These are phyloP conservation scores for Acomys russatus DNA, from an alignment of 2,797 vertebrate species.

Conservation along the genomic window DNA sequence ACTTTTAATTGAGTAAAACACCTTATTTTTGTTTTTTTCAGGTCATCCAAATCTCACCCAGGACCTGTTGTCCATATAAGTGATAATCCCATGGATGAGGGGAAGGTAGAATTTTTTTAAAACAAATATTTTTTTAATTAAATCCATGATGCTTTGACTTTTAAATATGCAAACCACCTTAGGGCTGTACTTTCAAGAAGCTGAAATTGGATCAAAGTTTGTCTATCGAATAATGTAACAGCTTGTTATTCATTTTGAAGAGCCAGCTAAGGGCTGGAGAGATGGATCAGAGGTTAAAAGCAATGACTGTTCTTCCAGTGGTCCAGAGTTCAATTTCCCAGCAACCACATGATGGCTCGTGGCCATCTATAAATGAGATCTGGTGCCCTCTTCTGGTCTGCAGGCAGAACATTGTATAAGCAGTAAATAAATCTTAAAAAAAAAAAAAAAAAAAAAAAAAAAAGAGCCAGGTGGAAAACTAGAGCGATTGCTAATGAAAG, in stretches of 20 bases:
- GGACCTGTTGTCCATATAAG: constrained; percentile 99
- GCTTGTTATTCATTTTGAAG: constrained; percentile 42
- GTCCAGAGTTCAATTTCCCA: no score
- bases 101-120: constrained; percentile 92
- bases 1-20: constrained; percentile 49
- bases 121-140: constrained; percentile 25
- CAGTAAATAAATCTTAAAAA: no score
- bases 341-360: no score
- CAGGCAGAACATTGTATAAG: no score
- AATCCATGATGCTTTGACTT: constrained; percentile 27
- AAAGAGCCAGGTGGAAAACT: constrained; percentile 34
- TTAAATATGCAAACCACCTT: constrained; percentile 48
- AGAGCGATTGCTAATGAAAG: constrained; percentile 10
- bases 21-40: constrained; percentile 84
- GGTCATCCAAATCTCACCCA: constrained; percentile 98
- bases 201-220: constrained; percentile 11
- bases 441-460: no score
- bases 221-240: not conserved
- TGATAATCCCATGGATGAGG: constrained; percentile 99
- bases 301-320: no score
- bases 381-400: no score
- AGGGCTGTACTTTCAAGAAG: not conserved
- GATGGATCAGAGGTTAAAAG: no score
- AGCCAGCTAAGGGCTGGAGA: no score
- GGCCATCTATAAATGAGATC: no score